Conservation (phyloP, 2,797 vertebrate species). For the Eutrigla gurnardus region DNA sequence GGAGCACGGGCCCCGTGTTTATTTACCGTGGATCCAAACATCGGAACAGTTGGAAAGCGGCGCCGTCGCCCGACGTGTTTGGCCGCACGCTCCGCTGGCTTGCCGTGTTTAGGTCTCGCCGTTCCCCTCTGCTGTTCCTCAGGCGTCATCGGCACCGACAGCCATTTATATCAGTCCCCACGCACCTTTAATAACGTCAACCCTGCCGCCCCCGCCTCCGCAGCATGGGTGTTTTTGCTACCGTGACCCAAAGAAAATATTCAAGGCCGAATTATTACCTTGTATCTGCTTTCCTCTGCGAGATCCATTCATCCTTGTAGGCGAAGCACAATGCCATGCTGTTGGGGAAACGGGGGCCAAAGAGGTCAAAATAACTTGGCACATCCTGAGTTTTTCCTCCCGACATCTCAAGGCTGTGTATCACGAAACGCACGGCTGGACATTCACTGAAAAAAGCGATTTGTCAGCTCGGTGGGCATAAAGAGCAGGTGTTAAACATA, state of each 20-base stretch:
- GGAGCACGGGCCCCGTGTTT: slow-evolving; percentile 68
- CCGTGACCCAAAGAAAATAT: slow-evolving; percentile 78
- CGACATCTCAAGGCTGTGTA: slow-evolving; percentile 14
- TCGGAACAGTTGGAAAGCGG: slow-evolving; percentile 71
- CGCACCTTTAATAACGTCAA: slow-evolving; percentile 69
- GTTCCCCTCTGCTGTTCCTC: slow-evolving; percentile 67
- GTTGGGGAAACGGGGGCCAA: slow-evolving; percentile 47
- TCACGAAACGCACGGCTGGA: slow-evolving; percentile 18
- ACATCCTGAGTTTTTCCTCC: slow-evolving; percentile 24
- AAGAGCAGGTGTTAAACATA: slow-evolving; percentile 71
- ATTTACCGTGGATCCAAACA: slow-evolving; percentile 79
- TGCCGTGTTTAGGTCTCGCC: slow-evolving; percentile 62
- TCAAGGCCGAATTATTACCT: slow-evolving; percentile 61
- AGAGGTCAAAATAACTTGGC: slow-evolving; percentile 53
- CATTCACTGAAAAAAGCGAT: slow-evolving; percentile 37
- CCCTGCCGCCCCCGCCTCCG: slow-evolving; percentile 22
- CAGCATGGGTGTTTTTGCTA: slow-evolving; percentile 64
- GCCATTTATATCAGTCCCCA: slow-evolving; percentile 69
- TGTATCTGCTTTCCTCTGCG: slow-evolving; percentile 68
- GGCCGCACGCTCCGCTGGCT: slow-evolving; percentile 57
- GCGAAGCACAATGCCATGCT: slow-evolving; percentile 64
- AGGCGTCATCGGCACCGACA: slow-evolving; percentile 64
- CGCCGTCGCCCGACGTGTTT: slow-evolving; percentile 60
- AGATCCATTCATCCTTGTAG: slow-evolving; percentile 68
- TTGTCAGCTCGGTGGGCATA: slow-evolving; percentile 44